Evolutionary conservation across 2,888 invertebrate species (phyloP).

Genomic region (Epinotia nisella): DNA sequence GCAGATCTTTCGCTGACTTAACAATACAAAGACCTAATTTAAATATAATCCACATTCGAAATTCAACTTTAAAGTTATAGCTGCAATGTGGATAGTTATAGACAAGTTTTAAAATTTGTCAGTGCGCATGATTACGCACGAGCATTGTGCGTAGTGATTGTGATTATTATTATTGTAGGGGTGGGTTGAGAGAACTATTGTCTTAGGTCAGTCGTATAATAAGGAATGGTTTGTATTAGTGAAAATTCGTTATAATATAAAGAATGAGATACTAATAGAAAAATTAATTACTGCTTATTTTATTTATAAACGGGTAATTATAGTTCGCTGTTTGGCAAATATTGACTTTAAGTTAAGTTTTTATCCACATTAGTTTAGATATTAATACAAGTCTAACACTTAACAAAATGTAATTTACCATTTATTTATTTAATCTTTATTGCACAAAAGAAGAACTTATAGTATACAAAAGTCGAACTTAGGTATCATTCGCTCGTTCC

Average conservation of each 20-base stretch:
- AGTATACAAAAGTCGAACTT: no score
- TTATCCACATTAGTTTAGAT: no score
- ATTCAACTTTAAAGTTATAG: not conserved
- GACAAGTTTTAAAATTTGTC: not conserved
- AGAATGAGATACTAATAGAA: no score
- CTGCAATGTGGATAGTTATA: not conserved
- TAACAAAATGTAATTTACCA: no score
- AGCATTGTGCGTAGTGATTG: constrained; percentile 5
- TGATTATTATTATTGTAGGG: not conserved
- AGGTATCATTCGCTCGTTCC: no score
- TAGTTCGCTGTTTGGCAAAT: no score
- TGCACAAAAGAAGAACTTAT: no score
- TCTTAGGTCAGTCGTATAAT: constrained; percentile 14
- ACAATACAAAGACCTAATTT: not conserved
- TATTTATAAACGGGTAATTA: no score
- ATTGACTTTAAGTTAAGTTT: no score
- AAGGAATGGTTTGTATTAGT: not conserved
- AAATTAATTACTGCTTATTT: no score
- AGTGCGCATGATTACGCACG: not conserved
- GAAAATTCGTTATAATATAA: not conserved
- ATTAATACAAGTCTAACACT: no score
- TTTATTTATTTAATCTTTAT: no score
- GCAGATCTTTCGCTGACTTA: not conserved
- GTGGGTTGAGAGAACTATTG: not conserved
- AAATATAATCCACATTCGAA: not conserved